Evolutionary conservation across 2,113 vertebrate genomes (phyloP).

Genomic region (Rhabdomys dilectus): DNA sequence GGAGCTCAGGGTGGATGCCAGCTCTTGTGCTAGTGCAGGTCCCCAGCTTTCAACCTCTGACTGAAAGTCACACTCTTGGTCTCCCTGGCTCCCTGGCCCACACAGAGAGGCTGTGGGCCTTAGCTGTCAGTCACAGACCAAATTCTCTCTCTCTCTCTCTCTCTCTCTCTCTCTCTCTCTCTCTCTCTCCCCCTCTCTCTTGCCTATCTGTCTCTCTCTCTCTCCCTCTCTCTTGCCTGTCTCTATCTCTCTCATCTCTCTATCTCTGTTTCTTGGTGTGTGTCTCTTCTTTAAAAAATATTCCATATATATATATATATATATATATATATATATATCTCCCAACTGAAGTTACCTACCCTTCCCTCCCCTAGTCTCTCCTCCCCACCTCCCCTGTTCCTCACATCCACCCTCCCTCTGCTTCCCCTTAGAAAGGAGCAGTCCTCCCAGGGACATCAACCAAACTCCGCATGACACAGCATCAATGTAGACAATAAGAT

Average conservation of each 20-base stretch:
- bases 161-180: not conserved
- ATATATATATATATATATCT: too few relatives aligned
- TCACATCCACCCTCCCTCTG: not conserved
- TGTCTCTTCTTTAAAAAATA: not conserved
- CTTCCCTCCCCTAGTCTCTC: not conserved
- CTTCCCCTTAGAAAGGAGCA: not conserved
- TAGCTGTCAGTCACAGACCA: too few relatives aligned
- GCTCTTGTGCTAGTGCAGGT: not conserved
- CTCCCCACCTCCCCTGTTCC: not conserved
- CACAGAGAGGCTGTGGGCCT: not conserved
- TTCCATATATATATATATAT: too few relatives aligned
- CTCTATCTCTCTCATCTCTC: too few relatives aligned
- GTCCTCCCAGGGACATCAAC: not conserved
- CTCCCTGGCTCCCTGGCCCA: too few relatives aligned
- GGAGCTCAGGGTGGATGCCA: not conserved
- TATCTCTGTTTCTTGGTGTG: not conserved
- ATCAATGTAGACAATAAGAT: too few relatives aligned
- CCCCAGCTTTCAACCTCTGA: not conserved
- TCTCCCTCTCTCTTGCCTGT: not conserved
- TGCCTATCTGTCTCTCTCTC: too few relatives aligned
- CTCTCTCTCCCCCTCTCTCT: not conserved
- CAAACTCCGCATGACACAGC: not conserved
- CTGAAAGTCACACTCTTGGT: not conserved
- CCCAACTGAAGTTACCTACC: not conserved
- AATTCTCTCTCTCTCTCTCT: not conserved